A percentile compares a stretch with the other conserved stretches of the same genome.
Evolutionary conservation across 2,113 vertebrate genomes (phyloP).

Genomic region (Thunnus maccoyii): DNA sequence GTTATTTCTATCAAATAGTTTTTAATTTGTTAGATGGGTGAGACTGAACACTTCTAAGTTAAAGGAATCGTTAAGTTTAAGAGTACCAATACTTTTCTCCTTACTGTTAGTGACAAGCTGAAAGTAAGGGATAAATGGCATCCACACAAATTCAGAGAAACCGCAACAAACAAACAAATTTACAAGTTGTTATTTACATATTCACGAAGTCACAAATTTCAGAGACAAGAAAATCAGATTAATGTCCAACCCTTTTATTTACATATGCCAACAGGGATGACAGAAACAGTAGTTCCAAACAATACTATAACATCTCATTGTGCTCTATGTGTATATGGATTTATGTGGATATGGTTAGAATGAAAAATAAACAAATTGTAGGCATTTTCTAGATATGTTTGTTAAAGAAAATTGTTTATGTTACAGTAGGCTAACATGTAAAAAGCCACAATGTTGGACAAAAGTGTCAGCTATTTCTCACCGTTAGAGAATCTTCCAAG

Average conservation of each 20-base stretch:
- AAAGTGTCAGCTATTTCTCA: neutral
- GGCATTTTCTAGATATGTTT: too few relatives aligned
- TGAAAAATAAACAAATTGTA: neutral
- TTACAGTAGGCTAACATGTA: neutral
- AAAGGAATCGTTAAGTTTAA: neutral
- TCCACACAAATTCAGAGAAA: too few relatives aligned
- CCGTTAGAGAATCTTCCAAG: too few relatives aligned
- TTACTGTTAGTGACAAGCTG: too few relatives aligned
- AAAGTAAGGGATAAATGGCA: too few relatives aligned
- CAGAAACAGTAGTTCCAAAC: too few relatives aligned
- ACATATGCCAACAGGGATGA: too few relatives aligned
- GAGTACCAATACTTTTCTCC: neutral
- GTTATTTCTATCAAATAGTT: neutral
- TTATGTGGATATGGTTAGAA: neutral
- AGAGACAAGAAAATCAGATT: too few relatives aligned
- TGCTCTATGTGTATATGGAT: neutral
- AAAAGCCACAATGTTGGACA: neutral
- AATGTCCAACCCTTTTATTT: neutral
- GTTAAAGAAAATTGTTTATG: neutral
- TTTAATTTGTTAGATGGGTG: neutral
- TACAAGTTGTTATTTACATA: too few relatives aligned
- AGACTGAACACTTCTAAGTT: neutral
- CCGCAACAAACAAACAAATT: too few relatives aligned
- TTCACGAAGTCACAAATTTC: neutral
- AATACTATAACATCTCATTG: too few relatives aligned